Conservation (phyloP, 1,140 invertebrate genomes). For the Atta cephalotes region DNA sequence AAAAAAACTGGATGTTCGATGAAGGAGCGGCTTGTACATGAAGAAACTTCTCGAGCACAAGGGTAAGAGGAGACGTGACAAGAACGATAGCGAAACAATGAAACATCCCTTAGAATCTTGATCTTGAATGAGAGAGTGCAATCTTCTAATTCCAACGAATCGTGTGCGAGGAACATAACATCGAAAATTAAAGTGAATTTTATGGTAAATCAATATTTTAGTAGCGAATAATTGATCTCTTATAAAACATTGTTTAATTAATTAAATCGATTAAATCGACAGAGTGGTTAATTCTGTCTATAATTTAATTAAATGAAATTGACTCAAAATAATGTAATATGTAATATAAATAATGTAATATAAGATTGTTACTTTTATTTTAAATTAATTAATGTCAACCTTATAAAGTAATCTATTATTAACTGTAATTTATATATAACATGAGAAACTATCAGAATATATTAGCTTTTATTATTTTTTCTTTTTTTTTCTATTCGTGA, state of each 20-base stretch:
- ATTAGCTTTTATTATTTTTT: not conserved
- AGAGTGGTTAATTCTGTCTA: not conserved
- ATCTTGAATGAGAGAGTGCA: conserved; percentile 35
- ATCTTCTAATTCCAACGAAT: conserved; percentile 22
- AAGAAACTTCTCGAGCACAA: conserved; percentile 33
- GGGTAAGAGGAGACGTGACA: conserved; percentile 33
- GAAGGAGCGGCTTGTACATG: conserved; percentile 45
- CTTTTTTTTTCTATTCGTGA: not conserved
- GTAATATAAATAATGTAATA: not conserved
- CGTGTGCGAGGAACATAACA: not conserved
- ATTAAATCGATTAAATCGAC: not conserved
- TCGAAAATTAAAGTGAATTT: not conserved
- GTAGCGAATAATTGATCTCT: not conserved
- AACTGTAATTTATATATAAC: not conserved
- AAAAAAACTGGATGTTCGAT: conserved; percentile 49
- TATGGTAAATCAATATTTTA: not conserved
- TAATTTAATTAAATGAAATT: not conserved
- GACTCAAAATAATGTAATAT: not conserved
- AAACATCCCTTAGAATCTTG: conserved; percentile 24
- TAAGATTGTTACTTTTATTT: not conserved
- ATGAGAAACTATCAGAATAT: not conserved
- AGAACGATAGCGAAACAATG: conserved; percentile 40
- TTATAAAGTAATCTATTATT: conserved; percentile 3
- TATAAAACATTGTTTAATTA: not conserved
- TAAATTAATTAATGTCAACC: not conserved